Evolutionary conservation across 2,797 vertebrate species (phyloP), one percentile per base, ranked within the genome.

Genomic region (Cygnus olor): DNA sequence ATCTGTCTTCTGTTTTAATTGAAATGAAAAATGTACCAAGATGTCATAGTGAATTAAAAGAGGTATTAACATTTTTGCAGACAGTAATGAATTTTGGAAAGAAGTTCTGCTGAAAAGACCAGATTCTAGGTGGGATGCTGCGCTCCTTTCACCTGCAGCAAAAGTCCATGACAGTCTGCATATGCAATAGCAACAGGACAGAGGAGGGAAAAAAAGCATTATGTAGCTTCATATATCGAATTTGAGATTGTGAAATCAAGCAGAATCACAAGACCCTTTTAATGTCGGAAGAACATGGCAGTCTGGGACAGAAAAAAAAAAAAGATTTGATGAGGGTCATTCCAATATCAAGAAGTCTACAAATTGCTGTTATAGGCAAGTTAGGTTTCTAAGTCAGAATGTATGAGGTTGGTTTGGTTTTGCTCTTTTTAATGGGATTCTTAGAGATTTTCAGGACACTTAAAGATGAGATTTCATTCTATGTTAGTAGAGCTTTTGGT

Each of bases 21-120:
- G 63, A 90, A 85, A 83, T 60, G 22, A 89, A 85, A 89, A 92
- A 68, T 60, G 8, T 77, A 82, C 13, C 11, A 77, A 60, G 61
- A 49, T 80, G 22, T 51, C 32, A 38, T 4, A 64, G 72, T 64
- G 80, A 92, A 60, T 82, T 53, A 64, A 58, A 89, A 64, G 20
- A 79, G 13, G 14, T 56, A 79, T 58, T 74, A 53, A 66, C 2
- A 11, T n/a, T 88, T 82, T 82, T 73, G 27, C 71, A 76, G 53
- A 69, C 5, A 25, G 10, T 69, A 77, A 71, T 78, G 44, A 64
- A 20, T 71, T 93, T 87, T 71, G 72, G 60, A 71, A 85, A 77
- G 47, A 74, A 21, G 6, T 54, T 92, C 82, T 91, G 30, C 36
- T 85, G 65, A 40, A 72, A 88, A 78, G 74, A 54, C 21, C 47